A percentile compares a stretch with the other conserved stretches of the same genome.
These are phyloP conservation scores for Pogonus chalceus DNA, from an alignment of 1,140 invertebrate genomes.

Conservation along the genomic window DNA sequence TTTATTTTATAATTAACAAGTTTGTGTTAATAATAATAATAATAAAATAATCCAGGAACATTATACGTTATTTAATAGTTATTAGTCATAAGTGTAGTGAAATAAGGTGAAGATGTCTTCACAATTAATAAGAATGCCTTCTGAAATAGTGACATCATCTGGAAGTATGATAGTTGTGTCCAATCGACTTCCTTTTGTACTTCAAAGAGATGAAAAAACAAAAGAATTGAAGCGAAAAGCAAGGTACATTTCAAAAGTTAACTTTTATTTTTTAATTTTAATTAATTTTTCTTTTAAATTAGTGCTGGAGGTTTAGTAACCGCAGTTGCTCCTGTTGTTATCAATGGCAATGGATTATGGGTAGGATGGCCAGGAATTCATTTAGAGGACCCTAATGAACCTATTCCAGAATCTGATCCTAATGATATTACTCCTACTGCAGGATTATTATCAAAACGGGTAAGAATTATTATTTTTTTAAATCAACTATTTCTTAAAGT, in stretches of 20 bases:
- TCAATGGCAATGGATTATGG: conserved; percentile 73
- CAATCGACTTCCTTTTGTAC: conserved; percentile 78
- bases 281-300: conserved; percentile 20
- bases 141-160: conserved; percentile 38
- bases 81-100: neutral
- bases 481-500: no score
- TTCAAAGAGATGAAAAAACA: conserved; percentile 60
- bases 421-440: conserved; percentile 75
- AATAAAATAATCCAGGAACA: no score
- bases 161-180: conserved; percentile 81
- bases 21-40: neutral
- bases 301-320: conserved; percentile 83
- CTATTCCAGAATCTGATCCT: conserved; percentile 76
- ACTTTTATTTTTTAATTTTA: no score
- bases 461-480: no score
- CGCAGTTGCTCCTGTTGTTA: conserved; percentile 80
- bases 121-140: conserved; percentile 10
- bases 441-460: conserved; percentile 69
- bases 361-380: conserved; percentile 84
- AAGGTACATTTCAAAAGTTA: conserved; percentile 67
- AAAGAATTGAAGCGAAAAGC: conserved; percentile 65
- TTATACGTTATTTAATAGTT: no score
- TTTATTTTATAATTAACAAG: neutral
- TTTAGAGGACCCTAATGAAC: conserved; percentile 57
- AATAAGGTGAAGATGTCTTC: neutral